phyloP scores from a whole-genome alignment of 2,113 vertebrate genomes.

The Ursus arctos region DNA sequence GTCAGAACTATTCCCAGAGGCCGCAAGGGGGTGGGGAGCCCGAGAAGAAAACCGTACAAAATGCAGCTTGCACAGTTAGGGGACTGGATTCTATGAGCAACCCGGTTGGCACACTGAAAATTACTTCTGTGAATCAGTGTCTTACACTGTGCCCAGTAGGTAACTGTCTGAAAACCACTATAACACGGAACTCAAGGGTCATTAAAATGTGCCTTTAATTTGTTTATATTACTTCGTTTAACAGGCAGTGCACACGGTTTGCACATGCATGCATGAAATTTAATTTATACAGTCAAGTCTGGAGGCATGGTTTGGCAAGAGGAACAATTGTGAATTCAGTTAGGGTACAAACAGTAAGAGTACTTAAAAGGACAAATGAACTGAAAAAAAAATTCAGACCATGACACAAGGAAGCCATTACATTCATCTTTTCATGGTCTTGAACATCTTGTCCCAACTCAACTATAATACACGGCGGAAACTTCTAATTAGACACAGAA shows the following conservation, averaged over 20 bases:
- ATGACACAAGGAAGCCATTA: constrained; percentile 65
- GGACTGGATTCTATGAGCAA: neutral
- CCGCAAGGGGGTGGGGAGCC: neutral
- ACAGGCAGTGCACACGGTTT: neutral
- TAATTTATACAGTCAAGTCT: constrained; percentile 41
- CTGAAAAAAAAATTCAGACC: neutral
- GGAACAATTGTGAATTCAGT: constrained; percentile 41
- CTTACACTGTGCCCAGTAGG: neutral
- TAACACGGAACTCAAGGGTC: neutral
- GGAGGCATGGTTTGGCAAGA: constrained; percentile 54
- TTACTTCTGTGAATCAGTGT: neutral
- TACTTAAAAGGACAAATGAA: constrained; percentile 65
- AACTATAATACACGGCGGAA: constrained; percentile 35
- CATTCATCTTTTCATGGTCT: constrained; percentile 50
- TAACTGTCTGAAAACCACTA: neutral
- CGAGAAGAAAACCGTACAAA: neutral
- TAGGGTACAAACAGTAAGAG: constrained; percentile 24
- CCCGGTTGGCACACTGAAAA: neutral
- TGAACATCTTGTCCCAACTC: constrained; percentile 70
- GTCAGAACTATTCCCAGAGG: neutral
- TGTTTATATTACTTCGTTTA: constrained; percentile 24
- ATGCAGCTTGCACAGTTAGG: neutral
- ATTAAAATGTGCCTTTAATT: constrained; percentile 48
- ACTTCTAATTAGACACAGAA: constrained; percentile 69
- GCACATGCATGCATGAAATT: constrained; percentile 49